Evolutionary conservation across 2,113 vertebrate species (phyloP).

Genomic region (Sorex fumeus): DNA sequence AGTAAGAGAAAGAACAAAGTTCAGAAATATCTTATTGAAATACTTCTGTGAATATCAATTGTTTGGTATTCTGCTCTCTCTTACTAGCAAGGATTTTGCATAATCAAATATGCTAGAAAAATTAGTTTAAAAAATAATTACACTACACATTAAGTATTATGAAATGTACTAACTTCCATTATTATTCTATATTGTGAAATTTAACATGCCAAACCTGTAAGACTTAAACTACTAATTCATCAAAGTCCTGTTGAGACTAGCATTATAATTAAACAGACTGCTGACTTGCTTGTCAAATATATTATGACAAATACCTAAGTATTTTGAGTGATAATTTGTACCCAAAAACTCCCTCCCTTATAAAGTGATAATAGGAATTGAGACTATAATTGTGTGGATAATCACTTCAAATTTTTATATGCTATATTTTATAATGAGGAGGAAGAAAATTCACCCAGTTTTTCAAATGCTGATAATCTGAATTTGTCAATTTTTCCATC

Average conservation of each 20-base stretch:
- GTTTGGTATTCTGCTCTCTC: slow-evolving; percentile 41
- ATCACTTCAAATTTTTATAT: slow-evolving; percentile 43
- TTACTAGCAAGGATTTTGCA: neutral
- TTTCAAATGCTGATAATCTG: neutral
- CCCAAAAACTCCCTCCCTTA: neutral
- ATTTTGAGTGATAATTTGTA: slow-evolving; percentile 23
- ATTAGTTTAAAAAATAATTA: slow-evolving; percentile 40
- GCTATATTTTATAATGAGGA: slow-evolving; percentile 9
- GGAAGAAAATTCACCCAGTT: slow-evolving; percentile 23
- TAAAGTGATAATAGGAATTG: slow-evolving; percentile 38
- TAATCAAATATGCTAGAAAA: slow-evolving; percentile 45
- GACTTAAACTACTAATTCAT: neutral
- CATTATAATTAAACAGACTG: neutral
- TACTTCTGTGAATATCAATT: neutral
- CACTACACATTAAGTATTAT: slow-evolving; percentile 33
- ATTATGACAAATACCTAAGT: neutral
- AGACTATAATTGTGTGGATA: neutral
- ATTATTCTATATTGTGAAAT: slow-evolving; percentile 58
- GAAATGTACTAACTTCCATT: slow-evolving; percentile 38
- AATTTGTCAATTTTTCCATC: slow-evolving; percentile 22
- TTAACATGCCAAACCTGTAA: slow-evolving; percentile 9
- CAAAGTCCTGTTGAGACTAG: neutral
- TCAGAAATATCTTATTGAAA: slow-evolving; percentile 46
- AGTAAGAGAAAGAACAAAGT: neutral
- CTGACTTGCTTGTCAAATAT: neutral